Evolutionary conservation across 2,113 vertebrate species (phyloP).

Genomic region (Gymnocephalus cernua): DNA sequence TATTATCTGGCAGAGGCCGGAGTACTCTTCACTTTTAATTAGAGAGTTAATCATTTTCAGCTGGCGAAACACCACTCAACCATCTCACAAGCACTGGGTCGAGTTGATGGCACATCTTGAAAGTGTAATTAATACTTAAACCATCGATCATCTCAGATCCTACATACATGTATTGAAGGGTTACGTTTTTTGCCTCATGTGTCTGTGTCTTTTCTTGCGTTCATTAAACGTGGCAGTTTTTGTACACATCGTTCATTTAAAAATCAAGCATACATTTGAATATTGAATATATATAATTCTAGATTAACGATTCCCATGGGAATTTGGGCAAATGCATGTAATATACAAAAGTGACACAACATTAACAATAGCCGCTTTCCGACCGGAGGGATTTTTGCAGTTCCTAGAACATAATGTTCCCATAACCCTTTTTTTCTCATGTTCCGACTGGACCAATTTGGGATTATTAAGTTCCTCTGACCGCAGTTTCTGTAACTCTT

Average conservation of each 20-base stretch:
- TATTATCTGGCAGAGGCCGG: constrained; percentile 15
- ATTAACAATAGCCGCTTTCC: too few species aligned
- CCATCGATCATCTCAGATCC: neutral
- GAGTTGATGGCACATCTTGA: constrained; percentile 1
- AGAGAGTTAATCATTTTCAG: constrained; percentile 26
- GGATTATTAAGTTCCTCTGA: too few species aligned
- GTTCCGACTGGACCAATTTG: too few species aligned
- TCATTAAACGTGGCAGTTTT: neutral
- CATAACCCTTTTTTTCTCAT: too few species aligned
- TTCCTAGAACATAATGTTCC: too few species aligned
- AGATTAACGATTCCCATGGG: too few species aligned
- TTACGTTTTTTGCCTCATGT: neutral
- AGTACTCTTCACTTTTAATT: constrained; percentile 7
- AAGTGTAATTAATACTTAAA: neutral
- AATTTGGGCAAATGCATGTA: neutral
- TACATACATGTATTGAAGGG: neutral
- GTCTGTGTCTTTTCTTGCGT: neutral
- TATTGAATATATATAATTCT: neutral
- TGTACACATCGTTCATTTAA: neutral
- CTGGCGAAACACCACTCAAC: neutral
- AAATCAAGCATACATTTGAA: neutral
- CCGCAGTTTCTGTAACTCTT: too few species aligned
- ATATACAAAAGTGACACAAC: neutral
- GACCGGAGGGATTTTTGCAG: too few species aligned
- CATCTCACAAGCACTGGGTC: neutral